Evolutionary conservation across 2,113 vertebrate genomes (phyloP), one percentile per base, ranked within the genome.

Genomic region (Stigmatopora nigra): DNA sequence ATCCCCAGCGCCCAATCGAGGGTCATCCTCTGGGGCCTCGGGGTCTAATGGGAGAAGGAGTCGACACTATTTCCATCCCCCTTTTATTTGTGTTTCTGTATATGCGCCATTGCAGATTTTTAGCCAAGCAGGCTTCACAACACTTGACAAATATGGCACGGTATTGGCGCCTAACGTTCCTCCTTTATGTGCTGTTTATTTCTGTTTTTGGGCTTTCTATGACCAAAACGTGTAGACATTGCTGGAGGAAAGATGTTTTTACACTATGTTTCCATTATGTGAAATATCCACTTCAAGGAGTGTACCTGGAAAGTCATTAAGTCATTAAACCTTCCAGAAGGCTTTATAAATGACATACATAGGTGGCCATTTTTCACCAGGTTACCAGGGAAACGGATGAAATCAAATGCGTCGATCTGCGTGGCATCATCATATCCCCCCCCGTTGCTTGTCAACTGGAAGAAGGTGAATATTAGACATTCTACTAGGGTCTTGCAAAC

Each of bases 351-450:
- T 70, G 68, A 72, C 72, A 73, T 73, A 62, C 69, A 63, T 82
- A 64, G 60, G 73, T 83, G 81, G 72, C 68, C 76, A 75, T 82
- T 83, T 89, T 82, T 80, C 69, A 84, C 81, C 73, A 51, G 65
- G 88, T 90, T 91, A 83, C 88, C 68, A 86, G 45, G 86, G 89
- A 78, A 89, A 91, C 87, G 64, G 71, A 71, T 81, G 72, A 74
- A 87, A 80, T 86, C 68, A 59, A 69, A 49, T 17, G 45, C 10
- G 0, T 22, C 16, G 47, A 52, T 71, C 25, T 44, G 14, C 79
- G 57, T 45, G 57, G 66, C 51, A 72, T 38, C 66, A 19, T 70
- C 13, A n/a, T 56, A 53, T 49, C 15, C 31, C 65, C 59, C 65
- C 64, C 65, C 53, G 35, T 22, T 2, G 51, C n/a, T 56, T 56